Conservation (phyloP, 2,888 invertebrate species). For the Oligia strigilis region DNA sequence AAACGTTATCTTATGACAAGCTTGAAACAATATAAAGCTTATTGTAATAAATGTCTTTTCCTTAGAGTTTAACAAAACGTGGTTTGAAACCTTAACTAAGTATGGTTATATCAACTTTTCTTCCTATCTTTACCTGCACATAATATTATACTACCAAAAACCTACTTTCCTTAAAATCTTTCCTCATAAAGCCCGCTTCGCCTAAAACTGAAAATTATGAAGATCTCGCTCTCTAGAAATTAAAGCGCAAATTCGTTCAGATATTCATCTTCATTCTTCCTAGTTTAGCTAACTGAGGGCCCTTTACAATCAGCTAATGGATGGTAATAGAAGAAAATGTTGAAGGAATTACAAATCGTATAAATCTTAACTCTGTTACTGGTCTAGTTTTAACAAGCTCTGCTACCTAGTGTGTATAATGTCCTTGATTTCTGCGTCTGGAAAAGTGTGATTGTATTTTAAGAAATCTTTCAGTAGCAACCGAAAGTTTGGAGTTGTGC, state of each 20-base stretch:
- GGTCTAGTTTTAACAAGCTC: slow-evolving; percentile 18
- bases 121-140: background rate
- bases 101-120: background rate
- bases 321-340: slow-evolving; percentile 30
- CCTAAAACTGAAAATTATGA: slow-evolving; percentile 48
- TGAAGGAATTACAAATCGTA: slow-evolving; percentile 24
- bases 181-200: background rate
- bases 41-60: background rate
- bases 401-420: background rate
- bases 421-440: background rate
- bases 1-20: background rate
- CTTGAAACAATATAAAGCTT: background rate
- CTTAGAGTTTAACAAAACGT: background rate
- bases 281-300: slow-evolving; percentile 44
- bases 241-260: slow-evolving; percentile 47
- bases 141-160: slow-evolving; percentile 10
- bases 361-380: slow-evolving; percentile 31
- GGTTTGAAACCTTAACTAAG: background rate
- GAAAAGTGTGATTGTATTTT: slow-evolving; percentile 8
- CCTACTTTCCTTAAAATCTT: slow-evolving; percentile 17
- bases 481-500: background rate
- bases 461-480: background rate
- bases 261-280: slow-evolving; percentile 52
- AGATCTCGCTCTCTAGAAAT: slow-evolving; percentile 40
- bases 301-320: slow-evolving; percentile 56